Percentiles rank a stretch among this genome's conserved stretches.
Conservation (phyloP, 2,797 vertebrate genomes). For the Eleutherodactylus coqui region DNA sequence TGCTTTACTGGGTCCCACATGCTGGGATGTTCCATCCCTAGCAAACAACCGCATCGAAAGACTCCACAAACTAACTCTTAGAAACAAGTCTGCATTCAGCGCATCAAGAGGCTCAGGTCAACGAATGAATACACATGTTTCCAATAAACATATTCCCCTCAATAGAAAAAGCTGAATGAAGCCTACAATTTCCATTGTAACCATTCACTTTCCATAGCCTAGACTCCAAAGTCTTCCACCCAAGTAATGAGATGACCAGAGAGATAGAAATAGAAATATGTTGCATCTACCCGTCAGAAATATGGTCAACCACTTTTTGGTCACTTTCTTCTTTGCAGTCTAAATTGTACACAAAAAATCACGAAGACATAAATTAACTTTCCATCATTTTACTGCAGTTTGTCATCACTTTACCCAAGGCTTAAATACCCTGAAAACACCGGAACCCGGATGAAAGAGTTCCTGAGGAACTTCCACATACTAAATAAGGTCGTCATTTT, state of each 20-base stretch:
- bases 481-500: conserved; percentile 46
- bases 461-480: conserved; percentile 42
- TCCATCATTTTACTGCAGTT: conserved; percentile 8
- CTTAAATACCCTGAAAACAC: conserved; percentile 42
- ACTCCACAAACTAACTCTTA: conserved; percentile 67
- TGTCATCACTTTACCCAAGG: conserved; percentile 5
- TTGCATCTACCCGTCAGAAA: conserved; percentile 29
- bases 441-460: conserved; percentile 49
- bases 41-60: conserved; percentile 73
- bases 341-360: not conserved
- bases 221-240: conserved; percentile 27
- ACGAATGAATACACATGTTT: conserved; percentile 76
- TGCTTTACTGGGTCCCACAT: conserved; percentile 77
- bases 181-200: conserved; percentile 55
- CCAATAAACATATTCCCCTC: conserved; percentile 70
- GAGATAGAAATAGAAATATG: conserved; percentile 28
- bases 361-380: not conserved
- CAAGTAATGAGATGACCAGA: conserved; percentile 33
- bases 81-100: conserved; percentile 74
- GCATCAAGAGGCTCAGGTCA: conserved; percentile 72
- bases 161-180: conserved; percentile 70
- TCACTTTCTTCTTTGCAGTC: conserved; percentile 36
- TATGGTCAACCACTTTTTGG: not conserved
- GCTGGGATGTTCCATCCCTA: conserved; percentile 74
- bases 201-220: conserved; percentile 40